Evolutionary conservation across 2,797 vertebrate species (phyloP), one percentile per base, ranked within the genome.

Genomic region (Adrianichthys oophorus): DNA sequence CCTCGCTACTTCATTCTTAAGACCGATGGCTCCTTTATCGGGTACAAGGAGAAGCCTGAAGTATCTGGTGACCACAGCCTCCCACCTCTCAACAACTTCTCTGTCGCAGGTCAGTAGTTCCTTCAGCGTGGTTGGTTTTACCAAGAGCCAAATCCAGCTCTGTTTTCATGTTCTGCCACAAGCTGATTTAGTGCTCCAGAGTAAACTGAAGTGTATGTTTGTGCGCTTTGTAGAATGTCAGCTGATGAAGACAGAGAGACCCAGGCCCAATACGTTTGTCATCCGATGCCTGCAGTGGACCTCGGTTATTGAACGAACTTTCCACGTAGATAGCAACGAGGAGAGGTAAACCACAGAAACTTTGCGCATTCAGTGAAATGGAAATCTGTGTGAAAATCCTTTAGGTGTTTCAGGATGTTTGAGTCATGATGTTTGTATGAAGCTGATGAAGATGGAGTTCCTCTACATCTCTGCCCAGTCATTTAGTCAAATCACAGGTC

Each of bases 261-360:
- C 96, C 0, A 88, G 93, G 48, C 93, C 95, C 59, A 98, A 98
- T 85, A 96, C 95, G 0, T 98, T 98, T 19, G 95, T 98, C 72
- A 98, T 98, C 65, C 94, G 96, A n/a, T 98, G 96, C 76, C 82
- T 98, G 56, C 96, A 98, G 79, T 98, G 96, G 96, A 98, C 96
- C 1, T 95, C 95, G 0, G 96, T 98, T 65, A 98, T 98, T 0
- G 96, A 98, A 75, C 91, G 95, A 68, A 98, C 96, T 4, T 98
- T 98, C 79, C 95, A 98, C 0, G 96, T 98, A 48, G 96, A 98
- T 62, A 95, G 91, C 52, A 94, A 92, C 0, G 93, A 94, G 0
- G 95, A 98, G 74, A 91, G 96, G 96, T 94, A 71, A 81, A 15
- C 47, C 0, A 12, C n/a, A 4, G 15, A n/a, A 15, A 15, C 43